phyloP scores from a whole-genome alignment of 2,888 invertebrate genomes.

The Gandaritis pyraliata region DNA sequence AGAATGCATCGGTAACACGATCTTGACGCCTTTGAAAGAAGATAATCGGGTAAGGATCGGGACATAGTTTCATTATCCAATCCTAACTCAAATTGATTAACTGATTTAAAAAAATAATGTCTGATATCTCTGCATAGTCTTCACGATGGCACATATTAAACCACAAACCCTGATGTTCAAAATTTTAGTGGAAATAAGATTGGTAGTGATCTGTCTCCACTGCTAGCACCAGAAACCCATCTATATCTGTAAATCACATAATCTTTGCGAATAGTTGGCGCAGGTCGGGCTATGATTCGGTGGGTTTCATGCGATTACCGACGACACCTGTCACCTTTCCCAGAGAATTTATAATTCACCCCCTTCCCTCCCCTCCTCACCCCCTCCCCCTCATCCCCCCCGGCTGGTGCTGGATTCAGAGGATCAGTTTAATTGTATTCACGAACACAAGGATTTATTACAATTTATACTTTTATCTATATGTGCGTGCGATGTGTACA shows the following conservation, averaged over 20 bases:
- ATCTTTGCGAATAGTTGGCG: slow-evolving; percentile 57
- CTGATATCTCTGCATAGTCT: neutral
- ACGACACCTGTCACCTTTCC: slow-evolving; percentile 78
- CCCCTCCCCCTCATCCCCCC: slow-evolving; percentile 14
- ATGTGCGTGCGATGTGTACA: slow-evolving; percentile 11
- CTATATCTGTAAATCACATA: slow-evolving; percentile 36
- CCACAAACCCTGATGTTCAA: no score
- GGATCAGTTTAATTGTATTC: slow-evolving; percentile 79
- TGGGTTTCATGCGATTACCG: slow-evolving; percentile 75
- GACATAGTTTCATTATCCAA: no score
- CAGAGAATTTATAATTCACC: slow-evolving; percentile 78
- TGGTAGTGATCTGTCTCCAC: slow-evolving; percentile 2
- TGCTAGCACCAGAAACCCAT: slow-evolving; percentile 1
- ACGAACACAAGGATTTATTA: slow-evolving; percentile 74
- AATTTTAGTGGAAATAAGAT: no score
- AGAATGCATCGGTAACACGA: no score
- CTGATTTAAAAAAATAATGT: no score
- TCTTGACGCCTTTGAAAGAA: no score
- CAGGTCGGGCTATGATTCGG: slow-evolving; percentile 68
- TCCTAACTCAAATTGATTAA: no score
- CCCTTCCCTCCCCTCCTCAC: slow-evolving; percentile 41
- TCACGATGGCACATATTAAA: no score
- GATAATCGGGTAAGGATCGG: no score
- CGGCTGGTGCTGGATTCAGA: slow-evolving; percentile 58
- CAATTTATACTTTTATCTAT: slow-evolving; percentile 39